phyloP scores from a whole-genome alignment of 2,888 invertebrate species.

The Nasonia oneida region DNA sequence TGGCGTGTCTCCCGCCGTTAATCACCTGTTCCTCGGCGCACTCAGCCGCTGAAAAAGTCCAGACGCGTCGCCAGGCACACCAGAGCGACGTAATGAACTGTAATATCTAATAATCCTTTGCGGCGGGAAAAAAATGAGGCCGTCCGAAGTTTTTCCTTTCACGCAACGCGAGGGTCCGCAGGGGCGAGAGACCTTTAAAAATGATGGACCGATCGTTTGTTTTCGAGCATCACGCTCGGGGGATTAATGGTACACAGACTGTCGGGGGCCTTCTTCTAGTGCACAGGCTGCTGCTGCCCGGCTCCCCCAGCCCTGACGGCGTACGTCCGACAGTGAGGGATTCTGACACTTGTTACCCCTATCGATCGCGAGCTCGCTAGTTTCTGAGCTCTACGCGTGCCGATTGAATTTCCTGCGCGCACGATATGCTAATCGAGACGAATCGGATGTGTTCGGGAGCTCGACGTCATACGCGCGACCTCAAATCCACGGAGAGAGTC shows the following conservation, averaged over 20 bases:
- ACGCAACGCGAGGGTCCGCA: neutral
- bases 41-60: conserved; percentile 6
- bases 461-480: neutral
- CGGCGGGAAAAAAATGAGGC: conserved; percentile 9
- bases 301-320: neutral
- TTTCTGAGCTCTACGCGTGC: neutral
- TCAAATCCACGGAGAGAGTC: neutral
- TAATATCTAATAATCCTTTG: conserved; percentile 42
- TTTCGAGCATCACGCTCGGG: conserved; percentile 1
- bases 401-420: neutral
- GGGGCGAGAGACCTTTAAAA: conserved; percentile 20
- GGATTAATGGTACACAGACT: conserved; percentile 43
- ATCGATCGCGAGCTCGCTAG: neutral
- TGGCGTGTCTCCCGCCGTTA: neutral
- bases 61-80: conserved; percentile 11
- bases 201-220: conserved; percentile 42
- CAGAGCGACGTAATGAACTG: conserved; percentile 18
- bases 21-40: neutral
- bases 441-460: neutral
- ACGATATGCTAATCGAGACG: neutral
- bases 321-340: conserved; percentile 39
- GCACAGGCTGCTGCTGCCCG: neutral
- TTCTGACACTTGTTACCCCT: conserved; percentile 37
- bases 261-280: conserved; percentile 13
- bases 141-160: neutral